Percentiles rank a stretch among this genome's conserved stretches.
These are phyloP conservation scores for Melikaiella ostensackeni DNA, from an alignment of 2,888 invertebrate genomes.

Conservation along the genomic window DNA sequence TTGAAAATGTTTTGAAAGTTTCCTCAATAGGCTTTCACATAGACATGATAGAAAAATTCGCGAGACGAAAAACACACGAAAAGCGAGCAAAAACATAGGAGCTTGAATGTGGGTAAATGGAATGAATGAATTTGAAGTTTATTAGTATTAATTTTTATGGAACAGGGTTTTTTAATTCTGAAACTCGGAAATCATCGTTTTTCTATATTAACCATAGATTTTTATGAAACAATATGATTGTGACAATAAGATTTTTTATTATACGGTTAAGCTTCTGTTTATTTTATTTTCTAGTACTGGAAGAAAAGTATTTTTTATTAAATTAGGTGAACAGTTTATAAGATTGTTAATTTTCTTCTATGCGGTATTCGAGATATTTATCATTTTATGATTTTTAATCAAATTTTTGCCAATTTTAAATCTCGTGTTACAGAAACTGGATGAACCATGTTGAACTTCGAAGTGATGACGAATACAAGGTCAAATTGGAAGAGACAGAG, in stretches of 20 bases:
- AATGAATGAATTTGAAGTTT: no score
- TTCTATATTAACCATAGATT: background rate
- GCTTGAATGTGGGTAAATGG: no score
- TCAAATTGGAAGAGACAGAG: slow-evolving; percentile 41
- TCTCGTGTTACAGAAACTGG: slow-evolving; percentile 56
- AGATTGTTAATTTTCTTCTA: background rate
- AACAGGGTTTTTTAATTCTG: no score
- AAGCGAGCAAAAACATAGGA: no score
- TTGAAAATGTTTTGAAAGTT: no score
- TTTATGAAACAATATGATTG: no score
- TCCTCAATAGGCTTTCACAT: no score
- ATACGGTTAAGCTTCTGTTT: background rate
- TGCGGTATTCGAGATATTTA: background rate
- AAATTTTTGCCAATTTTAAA: slow-evolving; percentile 52
- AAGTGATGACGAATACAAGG: slow-evolving; percentile 43
- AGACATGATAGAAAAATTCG: no score
- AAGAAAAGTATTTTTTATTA: background rate
- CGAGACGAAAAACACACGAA: no score
- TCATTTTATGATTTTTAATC: slow-evolving; percentile 43
- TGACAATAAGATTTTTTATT: background rate
- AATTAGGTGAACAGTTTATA: background rate
- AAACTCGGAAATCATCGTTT: background rate
- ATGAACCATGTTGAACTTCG: slow-evolving; percentile 45
- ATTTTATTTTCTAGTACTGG: background rate
- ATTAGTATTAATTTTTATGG: no score